Base-by-base conservation (phyloP, 37 sponge, comb jelly and placozoan genomes). In the Ianthella basta region DNA sequence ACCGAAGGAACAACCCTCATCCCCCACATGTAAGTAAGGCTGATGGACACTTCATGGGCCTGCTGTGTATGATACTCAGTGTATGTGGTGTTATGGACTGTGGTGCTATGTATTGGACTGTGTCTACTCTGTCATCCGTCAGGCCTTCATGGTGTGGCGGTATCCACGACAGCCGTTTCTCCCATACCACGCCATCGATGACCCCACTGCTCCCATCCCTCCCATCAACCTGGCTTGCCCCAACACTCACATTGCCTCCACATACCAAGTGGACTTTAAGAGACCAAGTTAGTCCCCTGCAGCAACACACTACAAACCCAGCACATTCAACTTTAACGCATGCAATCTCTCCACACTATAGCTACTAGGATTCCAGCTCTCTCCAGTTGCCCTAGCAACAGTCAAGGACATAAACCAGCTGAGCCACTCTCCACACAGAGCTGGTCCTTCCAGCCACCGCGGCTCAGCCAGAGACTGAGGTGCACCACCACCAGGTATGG, bases 401-500 rank as follows among this genome's bases (percentile, higher is more conserved):
- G 50, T 44, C 50, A n/a, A n/a, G 50, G 50, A 10, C 50, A 44
- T 3, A 44, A 44, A 44, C 6, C 64, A 29, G 64, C 64, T 27
- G 29, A 61, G 29, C 78, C 10, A 23, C 23, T 10, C 24, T 75
- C 78, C 33, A 75, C 78, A 14, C 78, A 75, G n/a, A 75, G 14
- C 21, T 75, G 78, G 78, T 53, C 54, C 54, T 75, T 75, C 37
- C 78, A 75, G 39, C 25, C 27, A 10, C 89, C 89, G 0, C 30
- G 27, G 50, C 30, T 33, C 24, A 84, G 60, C 44, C 23, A 35
- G 5, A 33, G 66, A 15, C 83, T 90, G 1, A 37, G 82, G 50
- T 79, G 67, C 0, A 89, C 85, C 83, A 90, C 87, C 29, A 90
- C 83, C 19, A 61, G 91, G 15, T 90, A 90, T 39, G 91, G 91